A percentile compares a stretch with the other conserved stretches of the same genome.
Conservation (phyloP, 2,113 vertebrate genomes). For the Dendrocopos noguchii region DNA sequence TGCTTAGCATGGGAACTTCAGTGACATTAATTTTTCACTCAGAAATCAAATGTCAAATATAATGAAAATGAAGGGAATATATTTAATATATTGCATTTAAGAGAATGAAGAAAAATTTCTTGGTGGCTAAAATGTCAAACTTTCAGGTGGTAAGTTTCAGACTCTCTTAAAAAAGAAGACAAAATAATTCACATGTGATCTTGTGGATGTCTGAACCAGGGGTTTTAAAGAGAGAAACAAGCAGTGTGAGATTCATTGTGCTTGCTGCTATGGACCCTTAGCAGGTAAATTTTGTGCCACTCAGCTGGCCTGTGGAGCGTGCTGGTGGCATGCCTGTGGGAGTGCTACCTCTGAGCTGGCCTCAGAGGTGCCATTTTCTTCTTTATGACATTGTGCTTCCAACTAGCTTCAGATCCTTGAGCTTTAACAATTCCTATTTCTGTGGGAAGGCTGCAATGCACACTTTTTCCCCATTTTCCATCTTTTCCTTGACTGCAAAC, state of each 20-base stretch:
- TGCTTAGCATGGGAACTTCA: background rate
- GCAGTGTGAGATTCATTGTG: accelerated
- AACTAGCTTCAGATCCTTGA: background rate
- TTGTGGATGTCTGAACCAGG: background rate
- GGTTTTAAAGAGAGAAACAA: background rate
- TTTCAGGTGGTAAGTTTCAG: background rate
- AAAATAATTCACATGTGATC: background rate
- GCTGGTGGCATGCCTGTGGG: accelerated
- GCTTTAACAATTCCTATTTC: background rate
- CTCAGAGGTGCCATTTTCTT: background rate
- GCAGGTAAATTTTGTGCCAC: background rate
- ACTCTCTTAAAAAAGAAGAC: background rate
- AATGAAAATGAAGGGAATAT: background rate
- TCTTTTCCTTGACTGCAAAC: background rate
- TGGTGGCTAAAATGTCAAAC: background rate
- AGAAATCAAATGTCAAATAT: background rate
- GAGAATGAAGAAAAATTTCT: background rate
- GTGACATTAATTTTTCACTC: background rate
- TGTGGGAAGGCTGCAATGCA: background rate
- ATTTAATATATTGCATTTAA: background rate
- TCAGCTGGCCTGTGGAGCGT: accelerated
- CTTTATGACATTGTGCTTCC: accelerated
- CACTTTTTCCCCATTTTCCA: background rate
- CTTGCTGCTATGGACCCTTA: background rate
- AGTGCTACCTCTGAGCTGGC: background rate